Conservation (phyloP, 1,140 invertebrate genomes). For the Ceratitis capitata region DNA sequence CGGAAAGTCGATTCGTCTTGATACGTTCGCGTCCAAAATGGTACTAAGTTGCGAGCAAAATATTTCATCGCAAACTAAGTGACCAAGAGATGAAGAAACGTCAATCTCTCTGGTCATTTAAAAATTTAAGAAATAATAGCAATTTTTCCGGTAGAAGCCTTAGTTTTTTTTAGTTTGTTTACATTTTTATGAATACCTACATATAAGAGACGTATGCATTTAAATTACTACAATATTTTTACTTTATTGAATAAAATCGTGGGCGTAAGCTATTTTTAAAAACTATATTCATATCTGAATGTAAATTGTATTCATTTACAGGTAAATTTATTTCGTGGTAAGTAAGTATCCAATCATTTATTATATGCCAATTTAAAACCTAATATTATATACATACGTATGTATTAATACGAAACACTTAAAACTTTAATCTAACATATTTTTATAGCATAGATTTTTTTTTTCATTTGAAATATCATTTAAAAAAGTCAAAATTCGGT, state of each 20-base stretch:
- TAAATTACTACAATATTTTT: not conserved
- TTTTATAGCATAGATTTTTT: too few species aligned
- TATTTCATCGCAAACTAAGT: not conserved
- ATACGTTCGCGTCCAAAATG: slow-evolving; percentile 1
- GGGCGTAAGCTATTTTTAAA: not conserved
- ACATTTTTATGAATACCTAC: not conserved
- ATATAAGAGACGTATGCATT: not conserved
- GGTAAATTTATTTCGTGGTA: too few species aligned
- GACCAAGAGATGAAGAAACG: not conserved
- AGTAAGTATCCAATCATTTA: too few species aligned
- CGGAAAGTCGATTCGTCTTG: not conserved
- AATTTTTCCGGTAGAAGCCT: not conserved
- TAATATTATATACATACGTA: too few species aligned
- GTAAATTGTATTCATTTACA: too few species aligned
- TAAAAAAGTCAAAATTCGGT: too few species aligned
- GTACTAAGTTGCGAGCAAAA: not conserved
- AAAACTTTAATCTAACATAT: too few species aligned
- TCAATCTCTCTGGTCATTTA: not conserved
- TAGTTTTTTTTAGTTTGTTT: not conserved
- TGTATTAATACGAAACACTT: too few species aligned
- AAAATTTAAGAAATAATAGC: too few species aligned
- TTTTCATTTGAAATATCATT: too few species aligned
- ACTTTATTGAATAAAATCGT: not conserved
- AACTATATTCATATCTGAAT: not conserved
- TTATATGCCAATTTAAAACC: too few species aligned